phyloP scores from a whole-genome alignment of 2,113 vertebrate species.

The Caretta caretta region DNA sequence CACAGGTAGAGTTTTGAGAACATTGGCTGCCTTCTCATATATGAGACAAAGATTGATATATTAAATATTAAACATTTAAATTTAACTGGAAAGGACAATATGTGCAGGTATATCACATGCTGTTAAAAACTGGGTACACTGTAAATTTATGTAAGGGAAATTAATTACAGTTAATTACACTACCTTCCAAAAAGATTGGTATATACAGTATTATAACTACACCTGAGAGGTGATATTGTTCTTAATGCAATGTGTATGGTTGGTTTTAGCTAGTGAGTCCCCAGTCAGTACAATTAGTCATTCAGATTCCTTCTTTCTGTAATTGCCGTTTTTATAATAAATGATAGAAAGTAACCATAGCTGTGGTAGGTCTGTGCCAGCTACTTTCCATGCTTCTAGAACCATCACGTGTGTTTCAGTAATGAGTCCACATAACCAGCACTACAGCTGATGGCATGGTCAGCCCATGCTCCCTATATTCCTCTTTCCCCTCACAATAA shows the following conservation, averaged over 20 bases:
- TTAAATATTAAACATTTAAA: neutral
- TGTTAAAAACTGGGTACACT: neutral
- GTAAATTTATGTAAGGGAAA: neutral
- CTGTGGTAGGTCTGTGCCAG: neutral
- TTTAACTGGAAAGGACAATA: neutral
- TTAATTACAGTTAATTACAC: neutral
- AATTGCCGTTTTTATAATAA: neutral
- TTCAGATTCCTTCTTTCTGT: neutral
- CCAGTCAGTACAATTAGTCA: neutral
- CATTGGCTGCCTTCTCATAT: neutral
- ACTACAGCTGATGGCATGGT: too few species aligned
- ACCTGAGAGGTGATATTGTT: neutral
- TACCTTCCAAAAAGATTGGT: neutral
- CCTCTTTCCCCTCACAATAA: too few species aligned
- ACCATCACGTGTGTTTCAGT: neutral
- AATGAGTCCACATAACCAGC: neutral
- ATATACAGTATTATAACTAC: neutral
- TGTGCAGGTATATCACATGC: neutral
- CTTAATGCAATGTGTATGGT: neutral
- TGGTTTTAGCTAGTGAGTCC: neutral
- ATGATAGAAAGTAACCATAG: neutral
- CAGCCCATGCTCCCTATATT: too few species aligned
- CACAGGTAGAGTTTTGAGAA: slow-evolving; percentile 1
- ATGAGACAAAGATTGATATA: neutral
- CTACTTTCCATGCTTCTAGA: neutral